These are phyloP conservation scores for Heliothis peltigera DNA, from an alignment of 2,888 invertebrate species.

Conservation along the genomic window DNA sequence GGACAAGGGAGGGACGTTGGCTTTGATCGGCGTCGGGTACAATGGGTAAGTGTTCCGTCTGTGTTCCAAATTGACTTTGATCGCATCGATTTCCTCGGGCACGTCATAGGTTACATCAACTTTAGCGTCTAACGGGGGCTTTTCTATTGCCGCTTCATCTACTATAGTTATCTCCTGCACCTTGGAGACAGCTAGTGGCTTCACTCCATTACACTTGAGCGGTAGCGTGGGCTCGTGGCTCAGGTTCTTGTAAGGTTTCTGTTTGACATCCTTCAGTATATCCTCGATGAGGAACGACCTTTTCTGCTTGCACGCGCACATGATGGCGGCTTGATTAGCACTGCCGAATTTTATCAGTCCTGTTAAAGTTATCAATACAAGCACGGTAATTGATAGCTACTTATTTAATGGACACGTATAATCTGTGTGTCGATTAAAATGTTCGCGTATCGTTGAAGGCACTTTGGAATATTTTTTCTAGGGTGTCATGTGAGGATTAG, in stretches of 20 bases:
- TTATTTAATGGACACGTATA: conserved; percentile 85
- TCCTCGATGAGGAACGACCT: conserved; percentile 85
- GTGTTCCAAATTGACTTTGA: conserved; percentile 49
- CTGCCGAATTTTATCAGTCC: conserved; percentile 83
- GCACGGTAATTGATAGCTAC: conserved; percentile 86
- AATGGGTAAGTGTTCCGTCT: conserved; percentile 82
- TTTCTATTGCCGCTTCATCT: conserved; percentile 51
- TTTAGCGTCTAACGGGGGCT: conserved; percentile 39
- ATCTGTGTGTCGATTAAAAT: conserved; percentile 76
- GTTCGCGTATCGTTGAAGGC: conserved; percentile 59
- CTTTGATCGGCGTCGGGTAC: conserved; percentile 81
- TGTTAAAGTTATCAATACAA: conserved; percentile 76
- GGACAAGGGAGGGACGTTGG: conserved; percentile 59
- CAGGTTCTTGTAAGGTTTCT: conserved; percentile 73
- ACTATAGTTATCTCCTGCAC: conserved; percentile 20
- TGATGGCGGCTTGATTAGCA: conserved; percentile 73
- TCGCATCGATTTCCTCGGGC: conserved; percentile 72
- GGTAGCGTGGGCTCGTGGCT: conserved; percentile 75
- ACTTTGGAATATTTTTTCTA: conserved; percentile 62
- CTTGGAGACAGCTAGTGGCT: conserved; percentile 33
- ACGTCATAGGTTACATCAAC: conserved; percentile 71
- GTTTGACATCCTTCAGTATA: conserved; percentile 78
- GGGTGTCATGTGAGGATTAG: conserved; percentile 62
- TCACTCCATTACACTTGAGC: conserved; percentile 65
- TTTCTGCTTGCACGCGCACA: conserved; percentile 86